Evolutionary conservation across 2,797 vertebrate species (phyloP), one percentile per base, ranked within the genome.

Genomic region (Brachyrhaphis roseni): DNA sequence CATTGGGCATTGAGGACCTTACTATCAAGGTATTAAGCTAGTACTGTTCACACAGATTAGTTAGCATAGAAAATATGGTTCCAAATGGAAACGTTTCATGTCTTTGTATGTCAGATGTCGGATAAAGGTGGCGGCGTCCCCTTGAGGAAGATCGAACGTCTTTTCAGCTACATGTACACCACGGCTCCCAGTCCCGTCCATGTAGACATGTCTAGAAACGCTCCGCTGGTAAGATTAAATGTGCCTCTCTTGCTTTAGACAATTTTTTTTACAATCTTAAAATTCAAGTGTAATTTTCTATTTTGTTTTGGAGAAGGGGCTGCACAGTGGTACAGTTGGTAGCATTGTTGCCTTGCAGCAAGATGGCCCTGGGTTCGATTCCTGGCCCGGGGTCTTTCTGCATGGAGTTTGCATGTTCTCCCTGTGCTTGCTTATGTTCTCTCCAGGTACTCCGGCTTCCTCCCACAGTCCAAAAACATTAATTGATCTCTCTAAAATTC

Each of bases 161-260:
- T 99, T 16, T 99, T 99, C 49, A 99, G 98, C 94, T 99, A 99
- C 89, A 98, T 96, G 87, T 99, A 99, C 92, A 97, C 98, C 83
- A 99, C 98, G 0, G 98, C 98, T 18, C 98, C 98, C 1, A 97
- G 94, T 23, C 98, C 98, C 0, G 95, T 96, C 53, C 88, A 92
- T 0, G 79, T 91, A 73, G 97, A 98, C 84, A 97, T 95, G 77
- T 93, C 92, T 12, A 96, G 97, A 51, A 97, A 98, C 12, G 96
- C 98, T 15, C 98, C 98, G 31, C 93, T 99, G 95, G 98, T 99
- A 94, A 97, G 97, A 64, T 20, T 49, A 2, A 53, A 13, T 7
- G 28, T 20, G 39, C 57, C 41, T 18, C 15, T 31, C 8, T 66
- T 41, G n/a, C 5, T 74, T 5, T 75, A 23, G 1, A 70, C 43